These are phyloP conservation scores for Thelaira solivaga DNA, from an alignment of 2,888 invertebrate genomes.

Conservation along the genomic window DNA sequence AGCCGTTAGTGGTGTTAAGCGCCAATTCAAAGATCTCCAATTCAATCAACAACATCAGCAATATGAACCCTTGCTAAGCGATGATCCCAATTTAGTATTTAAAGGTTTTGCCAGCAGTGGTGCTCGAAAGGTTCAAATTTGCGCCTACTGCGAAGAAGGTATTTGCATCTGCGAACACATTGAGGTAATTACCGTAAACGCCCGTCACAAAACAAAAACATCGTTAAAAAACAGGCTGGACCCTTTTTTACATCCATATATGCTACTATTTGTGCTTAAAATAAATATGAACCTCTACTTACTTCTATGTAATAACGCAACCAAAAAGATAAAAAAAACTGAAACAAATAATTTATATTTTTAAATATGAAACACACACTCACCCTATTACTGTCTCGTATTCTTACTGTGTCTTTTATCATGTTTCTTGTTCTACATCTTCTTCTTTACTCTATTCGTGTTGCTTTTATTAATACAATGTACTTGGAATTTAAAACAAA, in stretches of 20 bases:
- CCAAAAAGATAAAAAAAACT: constrained; percentile 9
- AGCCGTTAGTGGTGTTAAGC: constrained; percentile 67
- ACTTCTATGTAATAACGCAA: constrained; percentile 42
- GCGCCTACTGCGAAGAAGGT: constrained; percentile 77
- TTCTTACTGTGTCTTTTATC: constrained; percentile 32
- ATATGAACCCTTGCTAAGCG: constrained; percentile 73
- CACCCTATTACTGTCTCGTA: constrained; percentile 37
- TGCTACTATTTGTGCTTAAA: constrained; percentile 9
- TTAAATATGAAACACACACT: constrained; percentile 37
- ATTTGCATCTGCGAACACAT: constrained; percentile 77
- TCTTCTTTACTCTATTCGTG: constrained; percentile 12
- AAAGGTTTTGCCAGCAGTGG: constrained; percentile 71
- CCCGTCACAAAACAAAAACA: constrained; percentile 20
- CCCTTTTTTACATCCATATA: constrained; percentile 2
- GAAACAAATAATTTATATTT: too few relatives aligned
- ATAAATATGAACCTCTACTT: constrained; percentile 12
- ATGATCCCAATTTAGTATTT: constrained; percentile 74
- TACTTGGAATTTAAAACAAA: too few relatives aligned
- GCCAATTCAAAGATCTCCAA: constrained; percentile 72
- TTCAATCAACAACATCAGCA: constrained; percentile 70
- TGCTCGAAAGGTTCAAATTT: constrained; percentile 74
- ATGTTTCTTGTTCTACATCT: constrained; percentile 31
- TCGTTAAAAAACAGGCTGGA: constrained; percentile 19
- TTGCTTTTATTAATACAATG: constrained; percentile 9
- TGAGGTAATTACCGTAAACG: constrained; percentile 73